Evolutionary conservation across 1,140 invertebrate genomes (phyloP), one percentile per base, ranked within the genome.

Genomic region (Ips nitidus): DNA sequence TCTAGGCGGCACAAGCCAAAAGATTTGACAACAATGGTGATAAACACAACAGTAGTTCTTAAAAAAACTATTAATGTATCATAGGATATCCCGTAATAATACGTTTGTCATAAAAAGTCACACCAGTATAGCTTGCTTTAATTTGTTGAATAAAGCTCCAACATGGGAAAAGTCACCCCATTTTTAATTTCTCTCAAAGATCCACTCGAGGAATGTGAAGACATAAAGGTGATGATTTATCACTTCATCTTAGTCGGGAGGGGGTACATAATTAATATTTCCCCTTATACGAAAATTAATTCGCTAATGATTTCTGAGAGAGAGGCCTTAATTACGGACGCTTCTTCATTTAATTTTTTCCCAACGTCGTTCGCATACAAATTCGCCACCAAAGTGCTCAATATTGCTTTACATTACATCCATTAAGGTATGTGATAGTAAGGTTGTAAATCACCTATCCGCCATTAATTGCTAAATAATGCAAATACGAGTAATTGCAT

Each of bases 191-290:
- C 22, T 22, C 69, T 60, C 72, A 55, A 65, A 65, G 52, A 56
- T 66, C 61, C 47, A 53, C 62, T 71, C 56, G 71, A 73, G 75
- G 74, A 75, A 77, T 75, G 72, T 66, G 53, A 62, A 52, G 67
- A 69, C 72, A 70, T 67, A 66, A 67, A 74, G 71, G 73, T 73
- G 75, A 75, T 77, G 75, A 77, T 77, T 77, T 77, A 77, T 75
- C 72, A 75, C 75, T 77, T 75, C 74, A 77, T 77, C 74, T 22
- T 22, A 22, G 22, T 22, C 22, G 22, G 22, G 22, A 75, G 73
- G 70, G 55, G 53, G 61, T 65, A 53, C 74, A 69, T 72, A 63
- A 68, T 69, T 72, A 72, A 70, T 68, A 50, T 66, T 62, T 69
- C 66, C 63, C 66, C 53, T 56, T 65, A 56, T 65, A 22, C 39